These are phyloP conservation scores for Larimichthys polyactis DNA, from an alignment of 2,113 vertebrate species.

Conservation along the genomic window DNA sequence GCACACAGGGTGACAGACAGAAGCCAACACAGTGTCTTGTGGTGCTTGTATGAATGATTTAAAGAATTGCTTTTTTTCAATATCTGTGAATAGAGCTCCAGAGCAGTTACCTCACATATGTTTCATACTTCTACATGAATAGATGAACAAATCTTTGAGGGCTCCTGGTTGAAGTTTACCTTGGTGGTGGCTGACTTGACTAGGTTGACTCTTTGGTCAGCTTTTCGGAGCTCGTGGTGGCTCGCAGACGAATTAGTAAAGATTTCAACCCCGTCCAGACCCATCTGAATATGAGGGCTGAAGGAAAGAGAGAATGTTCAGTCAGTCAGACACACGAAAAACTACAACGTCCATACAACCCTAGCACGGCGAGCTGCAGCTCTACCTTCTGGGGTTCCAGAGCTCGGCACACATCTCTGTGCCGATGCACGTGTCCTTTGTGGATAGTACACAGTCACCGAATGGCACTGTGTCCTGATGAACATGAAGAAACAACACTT, in stretches of 20 bases:
- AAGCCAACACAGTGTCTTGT: not conserved
- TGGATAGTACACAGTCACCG: conserved; percentile 93
- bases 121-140: not conserved
- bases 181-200: conserved; percentile 91
- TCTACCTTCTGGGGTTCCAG: conserved; percentile 92
- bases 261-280: conserved; percentile 94
- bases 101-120: not conserved
- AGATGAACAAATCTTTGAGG: not conserved
- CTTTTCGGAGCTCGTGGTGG: conserved; percentile 94
- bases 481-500: not conserved
- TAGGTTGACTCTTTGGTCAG: conserved; percentile 88
- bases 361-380: not conserved
- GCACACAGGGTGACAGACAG: too few species aligned
- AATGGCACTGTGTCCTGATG: conserved; percentile 91
- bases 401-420: conserved; percentile 94
- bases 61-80: not conserved
- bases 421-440: conserved; percentile 92
- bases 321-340: not conserved
- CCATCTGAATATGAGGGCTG: conserved; percentile 95
- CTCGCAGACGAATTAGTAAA: conserved; percentile 95
- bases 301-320: conserved; percentile 6
- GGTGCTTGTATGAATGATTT: not conserved
- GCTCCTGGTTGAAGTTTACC: conserved; percentile 74
- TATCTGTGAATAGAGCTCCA: too few species aligned
- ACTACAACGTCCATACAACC: not conserved